Base-by-base conservation (phyloP, 2,113 vertebrate species). In the Scytalopus superciliaris region DNA sequence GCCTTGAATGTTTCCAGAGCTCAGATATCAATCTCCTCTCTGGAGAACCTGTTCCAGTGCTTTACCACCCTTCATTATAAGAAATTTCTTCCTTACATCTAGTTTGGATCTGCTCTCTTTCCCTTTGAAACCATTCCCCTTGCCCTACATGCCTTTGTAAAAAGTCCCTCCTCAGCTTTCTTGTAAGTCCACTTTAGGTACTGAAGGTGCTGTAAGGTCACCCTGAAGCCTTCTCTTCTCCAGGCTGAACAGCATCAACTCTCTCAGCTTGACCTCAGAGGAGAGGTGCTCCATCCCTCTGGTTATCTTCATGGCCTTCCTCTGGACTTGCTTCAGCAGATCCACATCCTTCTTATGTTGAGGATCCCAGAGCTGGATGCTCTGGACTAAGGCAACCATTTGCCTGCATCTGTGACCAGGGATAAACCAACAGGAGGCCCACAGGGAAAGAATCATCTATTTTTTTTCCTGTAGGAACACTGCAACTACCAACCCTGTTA, bases 361-460 rank as follows among this genome's bases (percentile, higher is more conserved):
- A 28, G 50, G 16, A 47, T 45, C 33, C 45, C 15, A 68, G 45
- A 68, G 28, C 16, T 53, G 25, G 11, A 37, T 57, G 57, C 42
- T 31, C 50, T 18, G 14, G 56, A 16, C 27, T 39, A 50, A 7
- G 19, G 47, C 63, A 59, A 81, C 8, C 7, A 14, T 66, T 78
- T 66, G 10, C 15, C 27, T 72, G 12, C 18, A 4, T 15, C 40
- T n/a, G 3, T 64, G 39, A 75, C n/a, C 21, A 53, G 19, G 6
- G 59, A 6, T 39, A 57, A 59, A 66, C 16, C 10, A 83, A 30
- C 2, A 5, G 10, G 27, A 92, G 4, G 9, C 6, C 12, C 7
- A 55, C 12, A 15, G 14, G 12, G 31, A 47, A 60, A 72, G 3
- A 52, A 63, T 25, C 1, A 21, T 8, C 12, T 40, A 0, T 1